Evolutionary conservation across 1,140 invertebrate species (phyloP).

Genomic region (Drosophila leontia): DNA sequence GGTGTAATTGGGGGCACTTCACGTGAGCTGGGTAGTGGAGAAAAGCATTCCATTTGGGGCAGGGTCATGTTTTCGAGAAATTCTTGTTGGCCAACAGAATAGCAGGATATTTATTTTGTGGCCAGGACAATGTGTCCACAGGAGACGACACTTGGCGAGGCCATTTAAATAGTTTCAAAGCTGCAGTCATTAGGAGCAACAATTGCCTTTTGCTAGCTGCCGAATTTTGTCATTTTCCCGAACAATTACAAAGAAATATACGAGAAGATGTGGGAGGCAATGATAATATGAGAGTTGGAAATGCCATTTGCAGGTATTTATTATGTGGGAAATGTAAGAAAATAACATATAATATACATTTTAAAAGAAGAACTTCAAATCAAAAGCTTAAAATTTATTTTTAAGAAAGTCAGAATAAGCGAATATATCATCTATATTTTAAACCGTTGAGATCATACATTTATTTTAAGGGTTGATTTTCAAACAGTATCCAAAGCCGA

Average conservation of each 20-base stretch:
- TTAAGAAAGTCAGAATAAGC: neutral
- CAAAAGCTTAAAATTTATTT: neutral
- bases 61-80: constrained; percentile 36
- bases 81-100: constrained; percentile 51
- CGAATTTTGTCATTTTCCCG: constrained; percentile 2
- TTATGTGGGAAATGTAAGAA: neutral
- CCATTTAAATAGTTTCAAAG: constrained; percentile 57
- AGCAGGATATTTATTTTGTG: constrained; percentile 48
- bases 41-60: constrained; percentile 34
- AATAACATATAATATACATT: too few relatives aligned
- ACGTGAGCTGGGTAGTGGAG: neutral
- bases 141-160: constrained; percentile 9
- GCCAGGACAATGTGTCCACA: constrained; percentile 42
- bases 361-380: neutral
- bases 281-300: neutral
- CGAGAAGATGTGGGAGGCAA: neutral
- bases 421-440: too few relatives aligned
- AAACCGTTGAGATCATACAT: too few relatives aligned
- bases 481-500: too few relatives aligned
- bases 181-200: constrained; percentile 52
- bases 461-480: too few relatives aligned
- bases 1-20: neutral
- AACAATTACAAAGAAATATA: constrained; percentile 26
- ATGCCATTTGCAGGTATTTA: neutral
- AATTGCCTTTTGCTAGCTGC: constrained; percentile 29